Evolutionary conservation across 2,113 vertebrate genomes (phyloP).

Genomic region (Brienomyrus longianalis): DNA sequence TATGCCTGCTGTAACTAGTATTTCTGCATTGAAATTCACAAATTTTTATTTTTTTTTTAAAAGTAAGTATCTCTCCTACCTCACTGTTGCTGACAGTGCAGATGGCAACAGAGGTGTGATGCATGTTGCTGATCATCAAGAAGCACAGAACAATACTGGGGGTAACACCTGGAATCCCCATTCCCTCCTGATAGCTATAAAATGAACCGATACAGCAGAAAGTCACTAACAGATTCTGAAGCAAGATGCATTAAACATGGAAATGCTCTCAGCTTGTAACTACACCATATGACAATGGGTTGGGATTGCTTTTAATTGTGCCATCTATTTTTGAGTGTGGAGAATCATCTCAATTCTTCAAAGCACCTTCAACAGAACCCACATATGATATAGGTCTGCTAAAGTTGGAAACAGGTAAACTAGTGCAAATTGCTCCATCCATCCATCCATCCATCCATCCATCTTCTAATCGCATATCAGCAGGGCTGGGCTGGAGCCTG

Average conservation of each 20-base stretch:
- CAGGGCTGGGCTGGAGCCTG: background rate
- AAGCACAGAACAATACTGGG: slow-evolving; percentile 31
- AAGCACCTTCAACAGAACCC: background rate
- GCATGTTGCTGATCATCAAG: slow-evolving; percentile 23
- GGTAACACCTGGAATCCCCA: slow-evolving; percentile 23
- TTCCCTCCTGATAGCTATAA: slow-evolving; percentile 25
- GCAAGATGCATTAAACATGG: background rate
- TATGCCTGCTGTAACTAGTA: slow-evolving; percentile 38
- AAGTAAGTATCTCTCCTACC: slow-evolving; percentile 26
- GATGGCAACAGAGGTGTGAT: slow-evolving; percentile 20
- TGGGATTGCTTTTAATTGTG: background rate
- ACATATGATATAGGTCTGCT: background rate
- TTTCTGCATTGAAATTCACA: slow-evolving; percentile 31
- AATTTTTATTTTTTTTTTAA: background rate
- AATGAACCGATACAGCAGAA: slow-evolving; percentile 16
- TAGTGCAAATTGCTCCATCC: background rate
- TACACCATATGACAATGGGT: background rate
- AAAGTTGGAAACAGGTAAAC: background rate
- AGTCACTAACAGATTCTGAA: background rate
- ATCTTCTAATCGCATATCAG: background rate
- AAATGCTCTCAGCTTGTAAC: background rate
- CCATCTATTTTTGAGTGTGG: background rate
- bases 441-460: background rate
- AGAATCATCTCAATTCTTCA: background rate
- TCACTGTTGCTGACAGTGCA: slow-evolving; percentile 26